A percentile compares a stretch with the other conserved stretches of the same genome.
Conservation (phyloP, 2,888 invertebrate genomes). For the Temnothorax ravouxi region DNA sequence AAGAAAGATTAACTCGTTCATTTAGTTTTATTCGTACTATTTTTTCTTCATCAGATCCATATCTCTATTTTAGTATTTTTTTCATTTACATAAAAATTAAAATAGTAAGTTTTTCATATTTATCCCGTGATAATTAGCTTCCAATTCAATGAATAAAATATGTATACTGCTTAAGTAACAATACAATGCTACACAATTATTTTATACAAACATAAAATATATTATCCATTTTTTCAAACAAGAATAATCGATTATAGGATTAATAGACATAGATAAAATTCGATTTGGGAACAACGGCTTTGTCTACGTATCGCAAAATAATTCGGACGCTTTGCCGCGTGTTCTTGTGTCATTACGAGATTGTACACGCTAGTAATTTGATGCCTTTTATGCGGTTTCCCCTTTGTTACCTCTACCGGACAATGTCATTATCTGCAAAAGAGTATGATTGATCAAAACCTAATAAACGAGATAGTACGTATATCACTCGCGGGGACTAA, state of each 20-base stretch:
- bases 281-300: constrained; percentile 67
- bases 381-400: constrained; percentile 60
- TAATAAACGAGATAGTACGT: constrained; percentile 57
- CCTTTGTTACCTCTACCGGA: constrained; percentile 69
- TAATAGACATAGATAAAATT: constrained; percentile 45
- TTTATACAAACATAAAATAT: background rate
- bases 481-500: constrained; percentile 43
- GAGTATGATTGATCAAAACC: constrained; percentile 70
- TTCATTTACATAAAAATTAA: constrained; percentile 28
- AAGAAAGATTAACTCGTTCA: constrained; percentile 15
- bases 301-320: constrained; percentile 67
- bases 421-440: constrained; percentile 73
- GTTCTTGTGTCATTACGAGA: constrained; percentile 65
- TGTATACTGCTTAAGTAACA: background rate
- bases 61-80: background rate
- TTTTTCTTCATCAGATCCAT: background rate
- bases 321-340: constrained; percentile 53
- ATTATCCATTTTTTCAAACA: background rate
- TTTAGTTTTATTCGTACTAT: background rate
- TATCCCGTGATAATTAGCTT: background rate
- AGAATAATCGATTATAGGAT: constrained; percentile 7
- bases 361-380: constrained; percentile 67
- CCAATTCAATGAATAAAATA: background rate
- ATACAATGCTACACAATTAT: background rate
- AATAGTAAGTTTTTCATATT: constrained; percentile 13